A percentile compares a stretch with the other conserved stretches of the same genome.
These are phyloP conservation scores for Alfaro cultratus DNA, from an alignment of 2,797 vertebrate genomes.

Conservation along the genomic window DNA sequence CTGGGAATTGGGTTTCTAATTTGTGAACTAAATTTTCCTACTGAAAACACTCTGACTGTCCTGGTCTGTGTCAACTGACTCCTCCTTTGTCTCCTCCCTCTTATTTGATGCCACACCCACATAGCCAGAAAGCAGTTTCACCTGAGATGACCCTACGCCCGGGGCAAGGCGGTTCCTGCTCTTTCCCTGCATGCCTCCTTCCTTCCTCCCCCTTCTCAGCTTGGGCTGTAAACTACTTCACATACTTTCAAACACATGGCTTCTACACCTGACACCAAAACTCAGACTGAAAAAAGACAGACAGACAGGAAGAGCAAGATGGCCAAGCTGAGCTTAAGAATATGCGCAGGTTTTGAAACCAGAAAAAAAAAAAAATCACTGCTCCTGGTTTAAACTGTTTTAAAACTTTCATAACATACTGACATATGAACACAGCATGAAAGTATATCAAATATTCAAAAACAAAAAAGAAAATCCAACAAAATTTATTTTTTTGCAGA, in stretches of 20 bases:
- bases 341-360: conserved; percentile 14
- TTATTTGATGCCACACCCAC: conserved; percentile 56
- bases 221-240: conserved; percentile 63
- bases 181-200: conserved; percentile 35
- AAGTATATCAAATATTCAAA: background rate
- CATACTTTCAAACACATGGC: conserved; percentile 69
- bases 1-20: background rate
- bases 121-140: conserved; percentile 66
- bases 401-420: background rate
- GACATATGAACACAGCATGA: background rate
- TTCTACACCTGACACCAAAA: conserved; percentile 68
- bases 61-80: conserved; percentile 43
- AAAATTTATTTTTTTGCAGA: background rate
- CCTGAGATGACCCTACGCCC: conserved; percentile 76
- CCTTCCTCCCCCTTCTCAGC: conserved; percentile 41
- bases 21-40: conserved; percentile 20
- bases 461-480: background rate
- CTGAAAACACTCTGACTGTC: conserved; percentile 28
- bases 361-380: background rate
- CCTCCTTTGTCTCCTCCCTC: conserved; percentile 57
- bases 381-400: background rate
- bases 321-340: background rate
- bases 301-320: conserved; percentile 29
- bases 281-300: conserved; percentile 41
- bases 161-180: conserved; percentile 56